Evolutionary conservation across 2,888 invertebrate species (phyloP).

Genomic region (Embidobia sp.): DNA sequence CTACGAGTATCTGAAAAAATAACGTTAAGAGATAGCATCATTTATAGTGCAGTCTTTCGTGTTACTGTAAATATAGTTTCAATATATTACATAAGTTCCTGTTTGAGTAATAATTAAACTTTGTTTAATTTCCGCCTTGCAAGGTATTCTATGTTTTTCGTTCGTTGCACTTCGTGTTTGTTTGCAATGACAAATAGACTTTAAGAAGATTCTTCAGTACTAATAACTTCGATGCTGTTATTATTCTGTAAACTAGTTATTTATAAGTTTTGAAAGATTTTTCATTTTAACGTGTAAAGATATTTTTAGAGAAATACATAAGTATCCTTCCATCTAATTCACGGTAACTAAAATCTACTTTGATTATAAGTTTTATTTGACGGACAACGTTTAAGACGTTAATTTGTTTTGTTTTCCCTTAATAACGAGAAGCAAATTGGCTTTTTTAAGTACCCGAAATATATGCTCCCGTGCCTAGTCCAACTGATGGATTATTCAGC

Average conservation of each 20-base stretch:
- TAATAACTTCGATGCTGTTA: no score
- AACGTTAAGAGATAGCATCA: conserved; percentile 17
- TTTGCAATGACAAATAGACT: conserved; percentile 5
- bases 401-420: neutral
- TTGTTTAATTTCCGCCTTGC: conserved; percentile 55
- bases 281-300: no score
- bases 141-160: conserved; percentile 17
- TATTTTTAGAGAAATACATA: no score
- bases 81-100: conserved; percentile 51
- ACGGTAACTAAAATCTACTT: no score
- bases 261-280: no score
- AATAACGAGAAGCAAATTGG: conserved; percentile 14
- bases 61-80: conserved; percentile 50
- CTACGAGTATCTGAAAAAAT: conserved; percentile 14
- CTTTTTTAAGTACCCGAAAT: conserved; percentile 16
- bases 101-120: conserved; percentile 47
- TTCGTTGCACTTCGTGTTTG: conserved; percentile 31
- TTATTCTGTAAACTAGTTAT: no score
- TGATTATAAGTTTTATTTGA: no score
- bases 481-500: conserved; percentile 45
- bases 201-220: neutral
- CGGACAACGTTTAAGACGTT: neutral
- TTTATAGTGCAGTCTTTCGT: conserved; percentile 22
- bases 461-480: conserved; percentile 11
- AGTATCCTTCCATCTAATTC: no score